Evolutionary conservation across 2,888 invertebrate species (phyloP).

Genomic region (Aricia artaxerxes): DNA sequence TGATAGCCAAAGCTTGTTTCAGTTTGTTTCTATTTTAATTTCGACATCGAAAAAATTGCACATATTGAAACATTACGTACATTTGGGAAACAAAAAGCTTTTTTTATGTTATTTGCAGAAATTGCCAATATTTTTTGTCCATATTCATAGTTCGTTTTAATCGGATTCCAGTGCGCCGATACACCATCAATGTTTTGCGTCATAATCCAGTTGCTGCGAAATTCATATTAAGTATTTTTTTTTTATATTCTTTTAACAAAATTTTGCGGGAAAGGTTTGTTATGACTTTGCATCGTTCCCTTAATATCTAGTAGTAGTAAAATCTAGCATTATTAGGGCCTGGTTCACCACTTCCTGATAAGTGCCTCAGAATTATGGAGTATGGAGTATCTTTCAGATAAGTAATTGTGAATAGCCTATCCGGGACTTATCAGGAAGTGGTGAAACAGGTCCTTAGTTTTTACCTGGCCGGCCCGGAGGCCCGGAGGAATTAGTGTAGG

Average conservation of each 20-base stretch:
- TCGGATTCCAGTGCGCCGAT: not conserved
- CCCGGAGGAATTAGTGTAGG: no score
- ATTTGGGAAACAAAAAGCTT: not conserved
- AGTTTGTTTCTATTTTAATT: not conserved
- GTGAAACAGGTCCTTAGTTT: no score
- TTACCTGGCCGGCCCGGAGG: no score
- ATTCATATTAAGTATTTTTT: not conserved
- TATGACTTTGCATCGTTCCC: not conserved
- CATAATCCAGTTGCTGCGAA: not conserved
- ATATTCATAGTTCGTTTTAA: not conserved
- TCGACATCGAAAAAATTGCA: not conserved
- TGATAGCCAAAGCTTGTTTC: not conserved
- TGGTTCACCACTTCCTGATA: no score
- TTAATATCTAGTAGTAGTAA: no score
- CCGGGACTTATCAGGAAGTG: no score
- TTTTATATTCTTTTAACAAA: not conserved
- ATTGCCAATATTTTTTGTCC: not conserved
- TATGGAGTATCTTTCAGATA: no score
- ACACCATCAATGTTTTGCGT: conserved; percentile 1
- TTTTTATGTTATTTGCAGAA: not conserved
- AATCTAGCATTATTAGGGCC: no score
- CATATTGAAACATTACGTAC: not conserved
- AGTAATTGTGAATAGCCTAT: no score
- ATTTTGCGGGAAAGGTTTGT: not conserved
- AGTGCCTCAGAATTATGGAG: no score